Evolutionary conservation across 2,888 invertebrate species (phyloP).

Genomic region (Phragmatobia fuliginosa): DNA sequence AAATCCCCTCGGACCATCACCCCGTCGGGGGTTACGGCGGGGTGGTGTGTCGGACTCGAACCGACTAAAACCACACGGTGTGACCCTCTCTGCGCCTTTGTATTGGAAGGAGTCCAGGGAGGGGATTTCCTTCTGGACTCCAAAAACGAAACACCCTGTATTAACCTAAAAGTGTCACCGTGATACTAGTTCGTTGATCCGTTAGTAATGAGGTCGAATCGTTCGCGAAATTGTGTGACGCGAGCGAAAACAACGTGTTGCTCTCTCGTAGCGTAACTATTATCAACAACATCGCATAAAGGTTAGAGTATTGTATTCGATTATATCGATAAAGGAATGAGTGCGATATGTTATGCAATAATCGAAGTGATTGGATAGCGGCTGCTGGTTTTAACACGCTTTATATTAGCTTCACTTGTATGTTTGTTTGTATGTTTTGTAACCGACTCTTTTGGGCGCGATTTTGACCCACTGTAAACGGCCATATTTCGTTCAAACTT

Average conservation of each 20-base stretch:
- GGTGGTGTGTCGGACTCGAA: too few relatives aligned
- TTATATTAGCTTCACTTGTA: too few relatives aligned
- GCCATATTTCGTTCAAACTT: too few relatives aligned
- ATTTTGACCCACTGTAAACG: too few relatives aligned
- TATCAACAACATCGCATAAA: constrained; percentile 22
- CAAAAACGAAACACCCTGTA: neutral
- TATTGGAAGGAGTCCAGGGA: too few relatives aligned
- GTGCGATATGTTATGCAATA: neutral
- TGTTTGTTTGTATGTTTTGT: too few relatives aligned
- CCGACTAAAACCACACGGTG: too few relatives aligned
- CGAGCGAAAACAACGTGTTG: constrained; percentile 7
- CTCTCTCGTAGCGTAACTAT: neutral
- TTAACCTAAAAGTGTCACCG: constrained; percentile 13
- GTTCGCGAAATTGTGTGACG: constrained; percentile 12
- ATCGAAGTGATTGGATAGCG: neutral
- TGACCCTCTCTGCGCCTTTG: too few relatives aligned
- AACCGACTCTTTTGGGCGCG: too few relatives aligned
- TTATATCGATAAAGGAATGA: neutral
- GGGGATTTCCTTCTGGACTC: too few relatives aligned
- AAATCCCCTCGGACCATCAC: too few relatives aligned
- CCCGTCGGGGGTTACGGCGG: too few relatives aligned
- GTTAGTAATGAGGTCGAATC: constrained; percentile 5
- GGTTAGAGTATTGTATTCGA: neutral
- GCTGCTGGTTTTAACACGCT: neutral
- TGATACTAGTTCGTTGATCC: constrained; percentile 26